phyloP scores from a whole-genome alignment of 2,113 vertebrate genomes.

The Sula dactylatra region DNA sequence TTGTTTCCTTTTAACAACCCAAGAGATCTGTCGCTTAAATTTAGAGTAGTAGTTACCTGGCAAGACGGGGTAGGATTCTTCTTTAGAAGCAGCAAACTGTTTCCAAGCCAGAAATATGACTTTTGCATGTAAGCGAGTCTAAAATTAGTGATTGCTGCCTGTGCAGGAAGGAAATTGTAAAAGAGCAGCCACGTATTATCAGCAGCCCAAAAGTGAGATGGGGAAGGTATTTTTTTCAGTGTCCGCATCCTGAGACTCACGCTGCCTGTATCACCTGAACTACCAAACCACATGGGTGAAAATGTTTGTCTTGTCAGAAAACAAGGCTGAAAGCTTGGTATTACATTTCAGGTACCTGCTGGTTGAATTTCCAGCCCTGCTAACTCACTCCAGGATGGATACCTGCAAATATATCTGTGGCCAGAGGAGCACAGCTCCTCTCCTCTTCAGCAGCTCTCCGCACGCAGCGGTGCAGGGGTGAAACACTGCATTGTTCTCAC shows the following conservation, averaged over 20 bases:
- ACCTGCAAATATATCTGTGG: accelerated
- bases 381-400: neutral
- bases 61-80: neutral
- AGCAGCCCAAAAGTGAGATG: neutral
- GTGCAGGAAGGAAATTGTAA: conserved; percentile 74
- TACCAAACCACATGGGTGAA: accelerated
- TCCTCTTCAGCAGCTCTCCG: neutral
- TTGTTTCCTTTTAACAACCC: accelerated
- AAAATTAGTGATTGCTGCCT: conserved; percentile 34
- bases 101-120: neutral
- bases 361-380: neutral
- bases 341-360: neutral
- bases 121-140: neutral
- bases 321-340: too few species aligned
- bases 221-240: neutral
- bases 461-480: accelerated
- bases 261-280: neutral
- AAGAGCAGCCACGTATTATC: neutral
- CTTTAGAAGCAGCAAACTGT: neutral
- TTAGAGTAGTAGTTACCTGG: neutral
- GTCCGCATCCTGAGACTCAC: conserved; percentile 1
- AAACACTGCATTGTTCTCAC: neutral
- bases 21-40: accelerated
- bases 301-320: accelerated
- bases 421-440: neutral